Base-by-base conservation (phyloP, 2,113 vertebrate species). In the Pollimyrus isidori region DNA sequence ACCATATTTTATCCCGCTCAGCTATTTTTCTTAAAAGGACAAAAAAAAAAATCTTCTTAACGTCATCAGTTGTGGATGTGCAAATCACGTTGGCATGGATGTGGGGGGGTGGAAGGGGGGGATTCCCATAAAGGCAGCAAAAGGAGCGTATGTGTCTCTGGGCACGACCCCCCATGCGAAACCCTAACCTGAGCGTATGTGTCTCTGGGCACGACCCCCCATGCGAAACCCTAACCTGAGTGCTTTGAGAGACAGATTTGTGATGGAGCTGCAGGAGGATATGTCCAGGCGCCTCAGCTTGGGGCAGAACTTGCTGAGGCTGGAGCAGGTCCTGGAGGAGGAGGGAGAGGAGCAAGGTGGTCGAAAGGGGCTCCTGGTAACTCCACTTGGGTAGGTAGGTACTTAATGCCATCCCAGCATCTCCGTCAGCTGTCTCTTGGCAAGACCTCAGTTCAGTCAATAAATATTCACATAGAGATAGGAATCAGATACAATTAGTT, bases 261-360 rank as follows among this genome's bases (percentile, higher is more conserved):
- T 99, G 92, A 99, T 98, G 91, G 98, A 99, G 89, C 98, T 99
- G 95, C 98, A 99, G 90, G 98, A 99, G 82, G 98, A 95, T 89
- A 99, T 94, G 92, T 99, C 98, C 90, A 99, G 96, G 93, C 99
- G 98, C 94, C 97, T 97, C 95, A 99, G 96, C 93, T 99, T 99
- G 88, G 98, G 99, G 94, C 98, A 99, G 95, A 99, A 99, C 94
- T 99, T 99, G 94, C 98, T 99, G 94, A 99, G 97, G 93, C 97
- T 99, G 92, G 97, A 97, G 94, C 98, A 99, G 0, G 98, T 99
- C 90, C 98, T 99, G 96, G 83, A 7, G 89, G 39, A 30, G 87
- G 26, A 89, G 13, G 87, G 86, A 50, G 23, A 7, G 58, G 3
- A 21, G 19, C 45, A 30, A 48, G 62, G 11, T 58, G 35, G 49